Percentiles rank a stretch among this genome's conserved stretches.
Evolutionary conservation across 1,140 invertebrate genomes (phyloP).

Genomic region (Apocrypta bakeri): DNA sequence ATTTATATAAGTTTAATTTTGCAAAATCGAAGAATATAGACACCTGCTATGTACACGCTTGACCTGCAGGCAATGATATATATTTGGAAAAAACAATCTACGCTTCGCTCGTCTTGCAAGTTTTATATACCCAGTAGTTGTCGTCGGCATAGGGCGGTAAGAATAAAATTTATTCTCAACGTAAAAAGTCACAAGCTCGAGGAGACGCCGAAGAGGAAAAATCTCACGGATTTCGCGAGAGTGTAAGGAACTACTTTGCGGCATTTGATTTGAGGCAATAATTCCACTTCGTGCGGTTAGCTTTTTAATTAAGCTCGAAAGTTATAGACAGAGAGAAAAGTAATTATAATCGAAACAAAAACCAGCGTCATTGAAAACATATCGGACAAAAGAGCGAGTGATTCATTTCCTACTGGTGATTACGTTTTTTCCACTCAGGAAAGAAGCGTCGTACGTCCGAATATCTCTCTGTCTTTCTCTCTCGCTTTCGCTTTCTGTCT

Average conservation of each 20-base stretch:
- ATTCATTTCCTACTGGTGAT: neutral
- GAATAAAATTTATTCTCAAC: neutral
- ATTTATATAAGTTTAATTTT: too few relatives aligned
- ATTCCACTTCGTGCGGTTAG: neutral
- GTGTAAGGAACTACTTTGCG: neutral
- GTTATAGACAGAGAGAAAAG: neutral
- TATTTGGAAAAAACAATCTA: too few relatives aligned
- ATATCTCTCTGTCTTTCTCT: neutral
- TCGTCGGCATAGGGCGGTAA: neutral
- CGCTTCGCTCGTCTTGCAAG: too few relatives aligned
- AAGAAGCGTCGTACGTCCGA: conserved; percentile 2
- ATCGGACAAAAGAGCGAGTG: neutral
- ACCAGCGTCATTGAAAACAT: too few relatives aligned
- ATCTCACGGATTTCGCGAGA: neutral
- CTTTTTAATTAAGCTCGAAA: neutral
- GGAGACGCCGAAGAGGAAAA: neutral
- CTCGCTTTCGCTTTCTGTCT: too few relatives aligned
- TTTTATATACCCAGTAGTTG: too few relatives aligned
- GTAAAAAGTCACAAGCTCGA: neutral
- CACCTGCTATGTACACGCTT: too few relatives aligned
- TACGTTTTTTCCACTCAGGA: neutral
- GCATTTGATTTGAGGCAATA: neutral
- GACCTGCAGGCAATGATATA: too few relatives aligned
- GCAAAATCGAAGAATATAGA: too few relatives aligned
- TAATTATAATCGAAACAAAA: neutral